A percentile compares a stretch with the other conserved stretches of the same genome.
phyloP scores from a whole-genome alignment of 2,888 invertebrate species.

The Cantharis nigra region DNA sequence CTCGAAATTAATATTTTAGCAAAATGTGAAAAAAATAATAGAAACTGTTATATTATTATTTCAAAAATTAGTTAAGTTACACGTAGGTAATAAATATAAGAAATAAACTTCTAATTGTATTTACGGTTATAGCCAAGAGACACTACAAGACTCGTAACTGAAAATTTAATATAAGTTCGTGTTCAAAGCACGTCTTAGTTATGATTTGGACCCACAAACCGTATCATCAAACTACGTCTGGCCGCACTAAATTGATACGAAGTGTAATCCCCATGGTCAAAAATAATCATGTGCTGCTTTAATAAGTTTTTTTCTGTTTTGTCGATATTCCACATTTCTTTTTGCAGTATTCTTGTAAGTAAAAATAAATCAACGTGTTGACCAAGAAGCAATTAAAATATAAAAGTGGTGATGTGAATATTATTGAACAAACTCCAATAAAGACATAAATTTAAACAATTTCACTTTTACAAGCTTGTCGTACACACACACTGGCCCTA shows the following conservation, averaged over 20 bases:
- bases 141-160: constrained; percentile 14
- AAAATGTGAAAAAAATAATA: neutral
- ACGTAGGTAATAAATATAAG: neutral
- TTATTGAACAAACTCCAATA: neutral
- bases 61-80: neutral
- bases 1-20: neutral
- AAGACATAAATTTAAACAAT: constrained; percentile 1
- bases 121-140: constrained; percentile 21
- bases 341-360: neutral
- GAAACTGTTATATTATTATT: neutral
- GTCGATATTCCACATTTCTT: neutral
- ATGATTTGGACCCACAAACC: constrained; percentile 22
- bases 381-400: neutral
- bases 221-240: constrained; percentile 19
- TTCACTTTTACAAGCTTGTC: neutral
- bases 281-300: constrained; percentile 13
- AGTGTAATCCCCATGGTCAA: constrained; percentile 5
- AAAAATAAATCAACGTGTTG: neutral
- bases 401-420: neutral
- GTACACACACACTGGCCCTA: neutral
- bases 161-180: constrained; percentile 25
- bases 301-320: constrained; percentile 2
- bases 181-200: constrained; percentile 22
- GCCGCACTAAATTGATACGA: constrained; percentile 23
- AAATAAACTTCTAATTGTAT: constrained; percentile 8